Conservation (phyloP, 2,797 vertebrate species). For the Alca torda region DNA sequence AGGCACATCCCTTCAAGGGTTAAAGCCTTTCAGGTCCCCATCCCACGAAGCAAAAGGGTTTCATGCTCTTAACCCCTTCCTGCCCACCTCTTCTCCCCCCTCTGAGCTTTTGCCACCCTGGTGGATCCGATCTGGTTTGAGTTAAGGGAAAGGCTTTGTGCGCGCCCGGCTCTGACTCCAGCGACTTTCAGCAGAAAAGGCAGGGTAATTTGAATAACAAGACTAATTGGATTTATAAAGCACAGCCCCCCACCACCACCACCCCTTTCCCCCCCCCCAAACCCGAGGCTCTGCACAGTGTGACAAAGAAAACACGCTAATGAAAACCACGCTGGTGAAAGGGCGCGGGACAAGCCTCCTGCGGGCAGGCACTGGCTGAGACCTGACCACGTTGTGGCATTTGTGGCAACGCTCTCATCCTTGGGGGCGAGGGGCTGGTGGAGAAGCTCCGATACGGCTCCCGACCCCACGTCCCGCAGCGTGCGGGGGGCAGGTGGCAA, state of each 20-base stretch:
- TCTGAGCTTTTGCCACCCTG: background rate
- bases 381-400: background rate
- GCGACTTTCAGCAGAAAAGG: background rate
- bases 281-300: conserved; percentile 1
- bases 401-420: background rate
- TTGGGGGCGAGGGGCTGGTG: background rate
- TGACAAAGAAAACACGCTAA: conserved; percentile 65
- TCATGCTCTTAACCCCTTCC: conserved; percentile 23
- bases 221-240: conserved; percentile 64
- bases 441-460: background rate
- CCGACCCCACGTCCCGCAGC: accelerated
- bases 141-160: conserved; percentile 50
- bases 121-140: conserved; percentile 21
- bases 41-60: background rate
- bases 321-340: conserved; percentile 41
- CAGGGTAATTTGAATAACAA: conserved; percentile 56
- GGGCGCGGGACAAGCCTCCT: background rate
- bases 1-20: conserved; percentile 1
- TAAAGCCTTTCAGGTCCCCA: background rate
- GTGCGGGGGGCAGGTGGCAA: background rate
- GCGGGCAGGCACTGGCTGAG: conserved; percentile 16
- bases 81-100: background rate
- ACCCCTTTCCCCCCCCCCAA: background rate
- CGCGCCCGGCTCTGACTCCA: background rate
- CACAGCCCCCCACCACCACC: background rate